Evolutionary conservation across 2,113 vertebrate genomes (phyloP).

Genomic region (Catharus minimus): DNA sequence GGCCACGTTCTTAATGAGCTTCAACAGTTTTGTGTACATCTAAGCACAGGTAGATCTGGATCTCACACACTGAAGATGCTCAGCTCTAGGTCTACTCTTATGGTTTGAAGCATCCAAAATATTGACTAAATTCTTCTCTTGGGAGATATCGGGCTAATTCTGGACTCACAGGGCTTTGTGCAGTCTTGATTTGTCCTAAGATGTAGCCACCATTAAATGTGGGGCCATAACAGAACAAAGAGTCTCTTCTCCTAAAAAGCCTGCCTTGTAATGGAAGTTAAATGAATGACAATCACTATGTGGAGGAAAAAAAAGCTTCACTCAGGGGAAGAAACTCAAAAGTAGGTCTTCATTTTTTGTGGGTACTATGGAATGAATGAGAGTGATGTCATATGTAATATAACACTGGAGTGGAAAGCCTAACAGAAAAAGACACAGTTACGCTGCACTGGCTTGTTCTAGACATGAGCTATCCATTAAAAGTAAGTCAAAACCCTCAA

Average conservation of each 20-base stretch:
- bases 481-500: slow-evolving; percentile 34
- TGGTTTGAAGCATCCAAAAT: neutral
- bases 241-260: neutral
- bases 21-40: neutral
- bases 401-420: slow-evolving; percentile 39
- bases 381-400: slow-evolving; percentile 46
- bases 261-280: slow-evolving; percentile 3
- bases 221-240: neutral
- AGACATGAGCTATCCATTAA: slow-evolving; percentile 35
- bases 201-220: neutral
- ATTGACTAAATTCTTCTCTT: neutral
- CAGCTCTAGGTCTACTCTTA: neutral
- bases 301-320: neutral
- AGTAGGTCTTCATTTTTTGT: slow-evolving; percentile 42
- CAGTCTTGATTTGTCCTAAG: neutral
- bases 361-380: slow-evolving; percentile 11
- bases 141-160: neutral
- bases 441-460: neutral
- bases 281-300: neutral
- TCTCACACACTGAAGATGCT: neutral
- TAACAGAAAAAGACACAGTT: slow-evolving; percentile 28
- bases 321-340: slow-evolving; percentile 11
- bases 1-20: neutral
- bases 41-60: neutral
- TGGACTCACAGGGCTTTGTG: neutral